Base-by-base conservation (phyloP, 1,140 invertebrate genomes). In the Acromyrmex charruanus region DNA sequence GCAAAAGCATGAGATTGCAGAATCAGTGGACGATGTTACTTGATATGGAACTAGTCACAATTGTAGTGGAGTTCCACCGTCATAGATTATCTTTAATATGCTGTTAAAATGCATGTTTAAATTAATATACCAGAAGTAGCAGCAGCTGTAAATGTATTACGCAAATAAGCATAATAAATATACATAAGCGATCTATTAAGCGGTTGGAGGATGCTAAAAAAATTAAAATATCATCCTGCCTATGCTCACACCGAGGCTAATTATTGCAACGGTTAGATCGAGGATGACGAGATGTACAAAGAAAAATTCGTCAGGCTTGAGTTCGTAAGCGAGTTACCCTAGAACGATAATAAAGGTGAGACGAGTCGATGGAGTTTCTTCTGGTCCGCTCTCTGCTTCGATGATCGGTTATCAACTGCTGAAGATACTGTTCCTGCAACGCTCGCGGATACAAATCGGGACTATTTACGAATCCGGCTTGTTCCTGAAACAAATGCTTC, bases 341-440 rank as follows among this genome's bases (percentile, higher is more conserved):
- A 85, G 93, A 94, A 92, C 93, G 92, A 82, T 94, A 95, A 93
- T 95, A 95, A 77, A 91, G 94, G 69, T 94, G 93, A 18, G 93
- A 87, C 9, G 95, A 95, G 59, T 94, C 91, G 84, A 94, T 84
- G 21, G 94, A 95, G 88, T 95, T 95, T 91, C 94, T 92, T 88
- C 93, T 82, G 0, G 92, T 92, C 44, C 91, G 91, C 69, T 94
- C 93, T 79, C 91, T 91, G 35, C 90, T 88, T 14, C 18, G 12
- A n/a, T 87, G 77, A 25, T 87, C 72, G 86, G 66, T 18, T 77
- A 91, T 61, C 87, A 93, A 9, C 7, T 93, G 92, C 14, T 85
- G 63, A 63, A 88, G 87, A 69, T 88, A 89, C 25, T 92, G 92
- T 59, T 94, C 92, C n/a, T 93, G 93, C 82, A 85, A 92, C 72